Evolutionary conservation across 2,113 vertebrate species (phyloP), one percentile per base, ranked within the genome.

Genomic region (Bos javanicus): DNA sequence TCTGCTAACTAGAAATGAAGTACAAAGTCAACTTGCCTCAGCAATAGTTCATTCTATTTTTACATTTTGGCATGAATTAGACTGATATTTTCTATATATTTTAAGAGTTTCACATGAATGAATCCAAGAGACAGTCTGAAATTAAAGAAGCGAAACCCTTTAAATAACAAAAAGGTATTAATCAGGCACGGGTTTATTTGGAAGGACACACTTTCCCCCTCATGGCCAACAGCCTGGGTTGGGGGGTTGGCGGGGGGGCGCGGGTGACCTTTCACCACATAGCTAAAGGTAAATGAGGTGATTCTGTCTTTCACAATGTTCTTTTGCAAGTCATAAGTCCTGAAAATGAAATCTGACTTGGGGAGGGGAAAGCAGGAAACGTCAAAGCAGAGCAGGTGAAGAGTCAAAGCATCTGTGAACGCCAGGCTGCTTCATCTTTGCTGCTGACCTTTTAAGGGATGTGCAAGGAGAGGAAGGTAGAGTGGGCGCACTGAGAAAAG

Each of bases 1-100:
- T 33, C 48, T 85, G 76, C 59, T 90, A 36, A 26, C 28, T 17
- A 83, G 87, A 86, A n/a, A 59, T 46, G 60, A 85, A 88, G 92
- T 13, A 48, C 43, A 87, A 64, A 54, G 50, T n/a, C 81, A 64
- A 48, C 71, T 57, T 94, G 64, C 74, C 80, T 80, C 25, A 64
- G 59, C 46, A 88, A 26, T 15, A 54, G 52, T 71, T 92, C 74
- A 82, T 43, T 81, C 85, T 90, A 60, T 57, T 74, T 95, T 87
- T 91, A 52, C 56, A 93, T 91, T 59, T 62, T 74, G 59, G 43
- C 46, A 91, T 76, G 64, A 60, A 87, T 88, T n/a, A 78, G n/a
- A 76, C 83, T 59, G 74, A 87, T 15, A 30, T 12, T 57, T 28
- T 88, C 96, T 25, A 87, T n/a, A 43, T 87, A 90, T 88, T 91